Base-by-base conservation (phyloP, 2,888 invertebrate genomes). In the Sthenelais limicola region DNA sequence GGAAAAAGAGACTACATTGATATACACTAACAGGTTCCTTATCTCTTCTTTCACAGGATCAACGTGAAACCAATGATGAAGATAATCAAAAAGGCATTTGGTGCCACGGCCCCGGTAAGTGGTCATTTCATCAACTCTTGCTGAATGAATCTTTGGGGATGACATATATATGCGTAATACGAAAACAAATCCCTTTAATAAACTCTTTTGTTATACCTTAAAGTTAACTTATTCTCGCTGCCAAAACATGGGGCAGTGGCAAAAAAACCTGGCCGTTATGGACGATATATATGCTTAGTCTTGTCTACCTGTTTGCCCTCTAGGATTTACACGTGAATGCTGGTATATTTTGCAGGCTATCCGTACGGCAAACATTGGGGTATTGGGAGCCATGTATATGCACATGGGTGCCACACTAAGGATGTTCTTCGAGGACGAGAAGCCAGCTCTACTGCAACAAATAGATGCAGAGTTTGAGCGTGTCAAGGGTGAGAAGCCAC, bases 381-480 rank as follows among this genome's bases (percentile, higher is more conserved):
- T 94, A 80, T 88, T 93, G 0, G 94, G 95, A 0, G 92, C 92
- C 0, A 89, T 96, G 82, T 94, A 94, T 58, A 89, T 96, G 79
- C 95, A 93, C 82, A 92, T 94, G 89, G 96, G 96, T 0, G 79
- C 79, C 18, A 91, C 92, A 18, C 85, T 96, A 0, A 90, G 94
- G 78, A 90, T 90, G 82, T 93, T 94, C 84, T 95, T 96, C 82
- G 96, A 96, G 79, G 91, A 91, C 78, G 97, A 97, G 86, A 97
- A 96, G 83, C 91, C 94, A 0, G 92, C 94, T 0, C 89, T 96
- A 0, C 91, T 92, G 56, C 94, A 94, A 80, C 93, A 94, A 85
- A 94, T 97, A 74, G 93, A 94, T 85, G 90, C 92, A 26, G 96
- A 96, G 85, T 91, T 95, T 81, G 94, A 94, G 74, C 96, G 95